Conservation (phyloP, 2,113 vertebrate species). For the Hemiscyllium ocellatum region DNA sequence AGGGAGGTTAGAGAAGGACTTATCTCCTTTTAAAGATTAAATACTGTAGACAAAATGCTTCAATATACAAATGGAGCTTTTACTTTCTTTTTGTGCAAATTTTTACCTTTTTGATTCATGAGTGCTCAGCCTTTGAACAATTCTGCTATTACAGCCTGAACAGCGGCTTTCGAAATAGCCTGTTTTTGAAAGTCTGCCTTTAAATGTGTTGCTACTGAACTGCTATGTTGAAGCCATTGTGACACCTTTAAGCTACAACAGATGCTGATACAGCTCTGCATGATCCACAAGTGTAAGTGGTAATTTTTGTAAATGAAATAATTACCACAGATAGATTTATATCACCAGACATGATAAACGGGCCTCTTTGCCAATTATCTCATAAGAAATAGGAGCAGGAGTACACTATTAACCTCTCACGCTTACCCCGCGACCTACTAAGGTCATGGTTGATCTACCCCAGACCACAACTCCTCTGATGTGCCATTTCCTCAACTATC, state of each 20-base stretch:
- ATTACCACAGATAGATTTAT: not conserved
- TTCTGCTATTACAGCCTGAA: not conserved
- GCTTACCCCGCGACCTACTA: too few species aligned
- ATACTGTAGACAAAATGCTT: not conserved
- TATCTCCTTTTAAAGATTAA: not conserved
- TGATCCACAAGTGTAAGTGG: not conserved
- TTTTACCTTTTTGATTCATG: not conserved
- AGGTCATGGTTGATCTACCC: too few species aligned
- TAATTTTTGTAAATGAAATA: not conserved
- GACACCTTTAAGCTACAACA: not conserved
- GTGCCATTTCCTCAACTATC: too few species aligned
- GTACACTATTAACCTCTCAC: too few species aligned
- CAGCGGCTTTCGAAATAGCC: too few species aligned
- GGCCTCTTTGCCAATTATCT: not conserved
- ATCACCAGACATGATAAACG: not conserved
- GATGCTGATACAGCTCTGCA: not conserved
- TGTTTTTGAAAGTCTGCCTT: not conserved
- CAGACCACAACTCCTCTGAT: too few species aligned
- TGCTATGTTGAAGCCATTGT: not conserved
- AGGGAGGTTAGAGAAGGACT: not conserved
- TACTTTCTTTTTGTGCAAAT: not conserved
- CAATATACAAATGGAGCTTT: not conserved
- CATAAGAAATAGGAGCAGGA: too few species aligned
- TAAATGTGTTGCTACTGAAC: not conserved
- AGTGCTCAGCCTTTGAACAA: not conserved